These are phyloP conservation scores for Todiramphus chloris DNA, from an alignment of 2,113 vertebrate genomes.

Conservation along the genomic window DNA sequence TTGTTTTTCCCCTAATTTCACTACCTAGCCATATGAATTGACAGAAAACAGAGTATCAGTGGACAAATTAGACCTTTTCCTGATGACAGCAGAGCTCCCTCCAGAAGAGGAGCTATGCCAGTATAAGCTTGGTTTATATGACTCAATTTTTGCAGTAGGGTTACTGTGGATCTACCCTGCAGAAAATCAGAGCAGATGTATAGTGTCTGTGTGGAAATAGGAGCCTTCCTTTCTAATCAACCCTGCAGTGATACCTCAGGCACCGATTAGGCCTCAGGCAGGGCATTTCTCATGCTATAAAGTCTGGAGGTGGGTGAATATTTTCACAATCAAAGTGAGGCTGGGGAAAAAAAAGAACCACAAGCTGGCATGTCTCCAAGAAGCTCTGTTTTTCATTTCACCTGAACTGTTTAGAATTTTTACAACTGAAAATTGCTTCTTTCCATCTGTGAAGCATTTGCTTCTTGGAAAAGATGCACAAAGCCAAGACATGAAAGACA, in stretches of 20 bases:
- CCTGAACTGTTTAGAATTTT: conserved; percentile 71
- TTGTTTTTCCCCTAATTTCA: not conserved
- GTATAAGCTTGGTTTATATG: not conserved
- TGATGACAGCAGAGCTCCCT: not conserved
- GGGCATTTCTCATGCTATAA: conserved; percentile 42
- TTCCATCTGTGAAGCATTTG: conserved; percentile 69
- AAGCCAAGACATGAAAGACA: conserved; percentile 61
- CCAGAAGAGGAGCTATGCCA: not conserved
- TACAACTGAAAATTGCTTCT: conserved; percentile 59
- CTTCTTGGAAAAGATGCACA: conserved; percentile 65
- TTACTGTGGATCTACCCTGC: not conserved
- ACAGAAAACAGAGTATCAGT: not conserved
- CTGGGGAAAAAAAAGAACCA: not conserved
- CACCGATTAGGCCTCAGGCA: not conserved
- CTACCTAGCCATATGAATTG: not conserved
- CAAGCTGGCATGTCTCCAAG: conserved; percentile 11
- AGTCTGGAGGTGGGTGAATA: conserved; percentile 23
- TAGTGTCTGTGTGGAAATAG: conserved; percentile 4
- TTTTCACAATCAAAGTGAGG: conserved; percentile 57
- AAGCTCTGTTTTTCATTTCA: conserved; percentile 71
- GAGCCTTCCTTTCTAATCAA: conserved; percentile 3
- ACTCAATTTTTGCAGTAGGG: not conserved
- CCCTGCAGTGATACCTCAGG: conserved; percentile 8
- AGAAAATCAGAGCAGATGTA: conserved; percentile 40
- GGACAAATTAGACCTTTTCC: not conserved